Conservation (phyloP, 2,113 vertebrate species). For the Poeciliopsis turrubarensis region DNA sequence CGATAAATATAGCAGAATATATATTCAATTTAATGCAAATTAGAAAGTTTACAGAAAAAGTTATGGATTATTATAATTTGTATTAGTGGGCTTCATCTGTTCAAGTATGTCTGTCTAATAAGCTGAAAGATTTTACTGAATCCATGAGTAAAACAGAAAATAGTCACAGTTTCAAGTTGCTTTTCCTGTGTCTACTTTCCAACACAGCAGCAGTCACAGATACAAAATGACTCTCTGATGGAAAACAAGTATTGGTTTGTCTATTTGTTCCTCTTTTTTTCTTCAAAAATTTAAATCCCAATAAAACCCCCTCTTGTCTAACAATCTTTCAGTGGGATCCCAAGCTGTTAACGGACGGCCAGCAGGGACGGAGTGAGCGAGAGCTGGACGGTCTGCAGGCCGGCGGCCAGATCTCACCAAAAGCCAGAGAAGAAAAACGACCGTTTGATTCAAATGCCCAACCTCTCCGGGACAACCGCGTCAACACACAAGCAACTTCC, state of each 20-base stretch:
- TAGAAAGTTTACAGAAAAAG: too few species aligned
- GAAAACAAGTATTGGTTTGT: neutral
- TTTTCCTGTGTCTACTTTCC: too few species aligned
- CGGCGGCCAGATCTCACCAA: slow-evolving; percentile 22
- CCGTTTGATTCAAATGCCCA: neutral
- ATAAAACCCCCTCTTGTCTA: neutral
- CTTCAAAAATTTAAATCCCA: neutral
- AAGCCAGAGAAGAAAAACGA: slow-evolving; percentile 10
- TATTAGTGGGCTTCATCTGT: too few species aligned
- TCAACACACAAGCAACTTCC: neutral
- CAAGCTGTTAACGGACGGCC: slow-evolving; percentile 4
- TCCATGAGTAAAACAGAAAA: too few species aligned
- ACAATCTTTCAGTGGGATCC: slow-evolving; percentile 1
- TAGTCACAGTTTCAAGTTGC: too few species aligned
- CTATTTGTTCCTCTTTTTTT: neutral
- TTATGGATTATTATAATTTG: too few species aligned
- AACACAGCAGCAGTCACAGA: neutral
- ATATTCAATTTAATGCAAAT: too few species aligned
- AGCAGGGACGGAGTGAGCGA: slow-evolving; percentile 16
- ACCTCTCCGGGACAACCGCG: slow-evolving; percentile 13
- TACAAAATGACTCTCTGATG: neutral
- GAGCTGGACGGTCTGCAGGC: neutral
- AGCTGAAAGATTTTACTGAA: too few species aligned
- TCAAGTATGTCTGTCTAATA: too few species aligned
- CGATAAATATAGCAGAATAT: too few species aligned